Base-by-base conservation (phyloP, 1,140 invertebrate species). In the Dinoponera quadriceps region DNA sequence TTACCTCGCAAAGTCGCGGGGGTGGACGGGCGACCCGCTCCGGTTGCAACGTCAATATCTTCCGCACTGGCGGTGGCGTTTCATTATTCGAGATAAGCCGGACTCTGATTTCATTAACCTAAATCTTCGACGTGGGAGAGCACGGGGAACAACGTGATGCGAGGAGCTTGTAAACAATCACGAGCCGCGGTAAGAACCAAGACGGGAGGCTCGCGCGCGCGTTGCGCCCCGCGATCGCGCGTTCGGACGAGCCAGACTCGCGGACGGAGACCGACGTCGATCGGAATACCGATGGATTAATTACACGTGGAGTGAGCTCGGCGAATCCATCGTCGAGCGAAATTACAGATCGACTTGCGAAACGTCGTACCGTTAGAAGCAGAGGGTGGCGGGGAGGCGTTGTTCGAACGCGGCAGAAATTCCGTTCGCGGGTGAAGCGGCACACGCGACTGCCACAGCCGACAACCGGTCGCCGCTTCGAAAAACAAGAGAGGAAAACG, bases 61-160 rank as follows among this genome's bases (percentile, higher is more conserved):
- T n/a, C 49, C 14, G 18, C 33, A 1, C n/a, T 18, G n/a, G 59
- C 20, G 16, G 27, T 11, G 33, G 33, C 38, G 38, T 44, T 59
- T 44, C 20, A 29, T 78, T 80, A 80, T 80, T 44, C 33, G 22
- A 69, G 49, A 80, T 80, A 80, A 69, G 33, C 25, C 33, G 13
- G 63, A 54, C 13, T 69, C 29, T 77, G 74, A 77, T 66, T 71
- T 80, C 38, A 71, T 80, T 80, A 80, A 80, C 54, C 33, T 57
- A 80, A 80, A 71, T 80, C 33, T 71, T 57, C 65, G 27, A 48
- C 25, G 51, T 57, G 22, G 11, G 38, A 68, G 48, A 59, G 14
- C 0, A 22, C 7, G 65, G 22, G 13, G 20, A 60, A 60, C 38
- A 54, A 22, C 22, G 25, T 25, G 57, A 78, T 20, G 14, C 1